Conservation (phyloP, 2,888 invertebrate genomes). For the Muscina levida region DNA sequence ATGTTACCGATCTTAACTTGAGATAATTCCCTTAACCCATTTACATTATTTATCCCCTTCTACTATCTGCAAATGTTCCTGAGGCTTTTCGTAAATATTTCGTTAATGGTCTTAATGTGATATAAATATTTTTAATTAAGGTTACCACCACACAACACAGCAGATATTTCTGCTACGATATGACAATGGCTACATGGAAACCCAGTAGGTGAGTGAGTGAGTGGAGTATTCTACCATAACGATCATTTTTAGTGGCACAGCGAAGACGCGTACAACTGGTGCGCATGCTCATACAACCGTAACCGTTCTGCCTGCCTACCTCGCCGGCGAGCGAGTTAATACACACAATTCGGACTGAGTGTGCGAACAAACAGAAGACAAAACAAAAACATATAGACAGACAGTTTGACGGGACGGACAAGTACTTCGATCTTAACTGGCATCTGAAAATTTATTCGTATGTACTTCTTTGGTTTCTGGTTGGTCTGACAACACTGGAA, state of each 20-base stretch:
- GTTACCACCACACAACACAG: not conserved
- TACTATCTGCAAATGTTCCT: no score
- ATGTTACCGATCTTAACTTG: no score
- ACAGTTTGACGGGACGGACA: conserved; percentile 9
- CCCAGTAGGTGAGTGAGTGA: no score
- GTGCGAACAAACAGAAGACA: not conserved
- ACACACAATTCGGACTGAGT: not conserved
- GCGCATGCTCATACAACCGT: conserved; percentile 54
- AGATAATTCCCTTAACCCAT: no score
- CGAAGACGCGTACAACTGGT: conserved; percentile 10
- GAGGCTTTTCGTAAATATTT: not conserved
- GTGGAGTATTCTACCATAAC: not conserved
- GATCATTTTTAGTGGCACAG: conserved; percentile 7
- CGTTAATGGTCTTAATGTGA: conserved; percentile 34
- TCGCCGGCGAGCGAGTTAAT: not conserved
- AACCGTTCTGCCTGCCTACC: conserved; percentile 60
- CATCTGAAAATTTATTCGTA: conserved; percentile 3
- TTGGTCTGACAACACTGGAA: not conserved
- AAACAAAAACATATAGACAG: not conserved
- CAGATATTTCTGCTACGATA: not conserved
- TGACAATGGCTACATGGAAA: not conserved
- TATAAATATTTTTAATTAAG: conserved; percentile 38
- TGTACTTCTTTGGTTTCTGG: conserved; percentile 37
- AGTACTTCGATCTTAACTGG: conserved; percentile 17
- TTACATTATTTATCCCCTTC: no score